These are phyloP conservation scores for Orcinus orca DNA, from an alignment of 2,113 vertebrate genomes.

Conservation along the genomic window DNA sequence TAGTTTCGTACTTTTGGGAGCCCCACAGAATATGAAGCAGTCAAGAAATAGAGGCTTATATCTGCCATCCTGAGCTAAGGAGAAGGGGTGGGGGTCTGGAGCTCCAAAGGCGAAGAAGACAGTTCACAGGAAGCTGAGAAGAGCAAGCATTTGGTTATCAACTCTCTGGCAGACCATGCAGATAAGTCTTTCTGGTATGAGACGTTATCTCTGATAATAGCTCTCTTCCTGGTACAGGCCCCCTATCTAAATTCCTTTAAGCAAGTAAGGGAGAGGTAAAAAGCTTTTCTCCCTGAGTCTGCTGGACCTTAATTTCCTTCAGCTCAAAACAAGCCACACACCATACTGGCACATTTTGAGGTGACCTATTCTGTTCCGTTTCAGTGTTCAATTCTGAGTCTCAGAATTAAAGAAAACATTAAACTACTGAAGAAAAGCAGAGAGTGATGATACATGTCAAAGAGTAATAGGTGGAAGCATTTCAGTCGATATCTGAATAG, in stretches of 20 bases:
- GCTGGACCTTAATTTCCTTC: neutral
- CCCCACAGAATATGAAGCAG: neutral
- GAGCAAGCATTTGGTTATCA: neutral
- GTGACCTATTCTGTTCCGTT: neutral
- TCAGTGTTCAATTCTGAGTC: neutral
- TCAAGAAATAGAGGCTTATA: neutral
- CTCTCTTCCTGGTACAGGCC: neutral
- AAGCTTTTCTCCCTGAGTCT: neutral
- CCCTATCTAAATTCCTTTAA: neutral
- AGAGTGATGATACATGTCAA: neutral
- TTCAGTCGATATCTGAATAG: neutral
- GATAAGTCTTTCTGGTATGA: neutral
- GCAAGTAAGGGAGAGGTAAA: no score
- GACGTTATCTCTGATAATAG: neutral
- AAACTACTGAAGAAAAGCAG: neutral
- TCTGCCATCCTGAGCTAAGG: neutral
- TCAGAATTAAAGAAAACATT: neutral
- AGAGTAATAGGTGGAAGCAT: neutral
- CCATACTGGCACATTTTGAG: neutral
- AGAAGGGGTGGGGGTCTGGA: neutral
- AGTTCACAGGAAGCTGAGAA: neutral
- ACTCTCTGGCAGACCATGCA: no score
- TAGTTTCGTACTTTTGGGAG: neutral
- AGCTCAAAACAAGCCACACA: neutral
- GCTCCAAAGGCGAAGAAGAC: neutral